Evolutionary conservation across 2,113 vertebrate species (phyloP).

Genomic region (Callipepla squamata): DNA sequence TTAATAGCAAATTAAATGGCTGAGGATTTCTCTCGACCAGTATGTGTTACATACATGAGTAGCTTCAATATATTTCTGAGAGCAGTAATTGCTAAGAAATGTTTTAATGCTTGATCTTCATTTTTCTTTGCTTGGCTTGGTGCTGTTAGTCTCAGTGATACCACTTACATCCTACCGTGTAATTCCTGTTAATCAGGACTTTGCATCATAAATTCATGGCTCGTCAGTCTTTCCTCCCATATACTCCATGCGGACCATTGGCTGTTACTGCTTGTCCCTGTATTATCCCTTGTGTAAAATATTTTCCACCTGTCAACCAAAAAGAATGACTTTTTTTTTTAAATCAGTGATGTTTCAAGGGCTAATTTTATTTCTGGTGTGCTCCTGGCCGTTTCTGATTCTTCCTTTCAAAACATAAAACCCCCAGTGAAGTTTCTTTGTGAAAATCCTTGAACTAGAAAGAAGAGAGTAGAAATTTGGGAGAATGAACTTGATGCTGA

Average conservation of each 20-base stretch:
- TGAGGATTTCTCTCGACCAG: not conserved
- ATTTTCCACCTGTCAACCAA: not conserved
- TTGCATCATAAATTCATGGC: not conserved
- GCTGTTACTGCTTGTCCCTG: conserved; percentile 14
- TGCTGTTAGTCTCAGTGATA: not conserved
- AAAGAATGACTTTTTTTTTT: not conserved
- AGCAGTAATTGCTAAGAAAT: not conserved
- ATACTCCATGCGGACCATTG: not conserved
- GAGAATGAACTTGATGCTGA: not conserved
- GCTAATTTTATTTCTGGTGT: conserved; percentile 6
- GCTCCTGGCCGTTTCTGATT: conserved; percentile 12
- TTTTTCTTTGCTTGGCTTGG: not conserved
- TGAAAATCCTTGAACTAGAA: not conserved
- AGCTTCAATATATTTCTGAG: not conserved
- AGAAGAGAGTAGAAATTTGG: not conserved
- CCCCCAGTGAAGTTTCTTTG: not conserved
- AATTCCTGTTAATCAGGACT: not conserved
- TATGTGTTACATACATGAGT: not conserved
- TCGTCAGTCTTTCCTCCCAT: not conserved
- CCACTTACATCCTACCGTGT: not conserved
- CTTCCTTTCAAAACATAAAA: conserved; percentile 5
- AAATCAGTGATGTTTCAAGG: not conserved
- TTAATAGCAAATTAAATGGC: not conserved
- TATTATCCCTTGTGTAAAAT: not conserved
- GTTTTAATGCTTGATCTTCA: not conserved